Evolutionary conservation across 2,797 vertebrate species (phyloP).

Genomic region (Hylomyscus alleni): DNA sequence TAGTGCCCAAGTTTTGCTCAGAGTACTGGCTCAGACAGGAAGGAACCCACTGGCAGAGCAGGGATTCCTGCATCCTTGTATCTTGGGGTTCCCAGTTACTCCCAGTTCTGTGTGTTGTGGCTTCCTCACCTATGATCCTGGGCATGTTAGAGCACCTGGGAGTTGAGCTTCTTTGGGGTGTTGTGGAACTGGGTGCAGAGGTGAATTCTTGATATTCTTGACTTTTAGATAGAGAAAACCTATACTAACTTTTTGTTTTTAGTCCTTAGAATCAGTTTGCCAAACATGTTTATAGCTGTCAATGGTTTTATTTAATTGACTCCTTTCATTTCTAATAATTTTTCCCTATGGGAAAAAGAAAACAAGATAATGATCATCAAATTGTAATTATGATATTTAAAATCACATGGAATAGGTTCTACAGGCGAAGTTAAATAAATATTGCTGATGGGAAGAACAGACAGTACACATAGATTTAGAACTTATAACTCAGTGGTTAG

Average conservation of each 20-base stretch:
- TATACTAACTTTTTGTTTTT: constrained; percentile 27
- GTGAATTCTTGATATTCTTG: neutral
- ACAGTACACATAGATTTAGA: neutral
- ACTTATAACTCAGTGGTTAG: neutral
- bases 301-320: neutral
- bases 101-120: no score
- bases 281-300: neutral
- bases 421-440: neutral
- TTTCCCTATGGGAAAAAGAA: neutral
- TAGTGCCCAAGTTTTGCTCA: no score
- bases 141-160: no score
- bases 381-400: neutral
- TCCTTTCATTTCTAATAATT: constrained; percentile 30
- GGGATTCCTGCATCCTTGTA: no score
- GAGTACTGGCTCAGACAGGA: no score
- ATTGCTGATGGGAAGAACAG: neutral
- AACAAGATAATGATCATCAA: neutral
- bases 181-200: no score
- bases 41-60: no score
- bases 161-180: no score
- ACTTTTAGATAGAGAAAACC: neutral
- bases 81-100: no score
- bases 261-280: neutral
- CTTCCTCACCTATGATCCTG: no score
- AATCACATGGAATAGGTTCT: neutral